Base-by-base conservation (phyloP, 2,113 vertebrate species). In the Mastomys natalensis region DNA sequence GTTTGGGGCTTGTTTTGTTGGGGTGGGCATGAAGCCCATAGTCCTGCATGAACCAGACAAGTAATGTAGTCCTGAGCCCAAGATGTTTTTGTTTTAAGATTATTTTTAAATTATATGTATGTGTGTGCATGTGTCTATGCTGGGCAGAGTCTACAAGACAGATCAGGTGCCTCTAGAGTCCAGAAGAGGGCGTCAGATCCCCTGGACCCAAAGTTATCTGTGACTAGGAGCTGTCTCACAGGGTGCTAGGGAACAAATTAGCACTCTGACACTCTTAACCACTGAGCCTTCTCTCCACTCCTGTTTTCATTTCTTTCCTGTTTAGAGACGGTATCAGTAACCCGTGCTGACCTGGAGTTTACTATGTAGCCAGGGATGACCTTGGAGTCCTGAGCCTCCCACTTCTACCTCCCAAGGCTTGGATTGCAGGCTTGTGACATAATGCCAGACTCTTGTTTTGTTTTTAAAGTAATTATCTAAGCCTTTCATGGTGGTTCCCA, bases 381-480 rank as follows among this genome's bases (percentile, higher is more conserved):
- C 84, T 68, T 73, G 84, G 74, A 58, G 53, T 73, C 9, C 53
- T 43, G 51, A 55, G 26, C 31, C 58, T 40, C n/a, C 62, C 29
- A 48, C 84, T 43, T 87, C 43, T 73, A 7, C n/a, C 24, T 58
- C 53, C 17, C 21, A 40, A 76, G 34, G 53, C n/a, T 60, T 10
- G n/a, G 70, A 45, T 60, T 60, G 43, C 24, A 74, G 53, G 26
- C 8, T 1, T 12, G 5, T 34, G n/a, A 53, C 24, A 21, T 26
- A 40, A 89, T 31, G 72, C 24, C n/a, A 60, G n/a, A 17, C 16
- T 58, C 37, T 72, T 11, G 29, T 62, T 58, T 60, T 89, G 66
- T 95, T 24, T 48, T 55, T 51, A 37, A 97, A 97, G 70, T 58
- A 91, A 95, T 93, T 78, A 5, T 70, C 53, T 51, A 88, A 89